Base-by-base conservation (phyloP, 2,888 invertebrate genomes). In the Minunthozetes semirufus region DNA sequence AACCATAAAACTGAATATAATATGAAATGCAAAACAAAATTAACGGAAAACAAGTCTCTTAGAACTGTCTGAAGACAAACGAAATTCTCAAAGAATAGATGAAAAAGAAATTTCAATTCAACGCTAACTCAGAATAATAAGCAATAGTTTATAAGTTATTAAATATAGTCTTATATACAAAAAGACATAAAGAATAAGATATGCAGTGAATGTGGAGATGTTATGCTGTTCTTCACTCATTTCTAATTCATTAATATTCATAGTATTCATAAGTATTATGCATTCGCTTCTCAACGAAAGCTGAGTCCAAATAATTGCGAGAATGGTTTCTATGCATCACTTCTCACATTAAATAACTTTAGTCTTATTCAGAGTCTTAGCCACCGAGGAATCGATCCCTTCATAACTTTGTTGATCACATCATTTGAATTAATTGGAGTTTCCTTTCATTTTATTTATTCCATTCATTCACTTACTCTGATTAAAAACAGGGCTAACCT, bases 1-100 rank as follows among this genome's bases (percentile, higher is more conserved):
- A 66, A 66, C 63, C 63, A 66, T 66, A 66, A 66, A 66, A 66
- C 25, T 33, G 27, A 66, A 66, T 66, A 50, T 66, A n/a, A 66
- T 38, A 38, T 66, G 33, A 33, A 66, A 59, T 27, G 19, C 59
- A 25, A 27, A 25, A 59, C 22, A 59, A 27, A 59, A 42, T 59
- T 59, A 59, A 25, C 59, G 15, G 15, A 59, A 59, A 59, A n/a
- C n/a, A n/a, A 50, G n/a, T n/a, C n/a, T n/a, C n/a, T n/a, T n/a
- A 50, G 42, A n/a, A n/a, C n/a, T n/a, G n/a, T n/a, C 42, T 50
- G 50, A 50, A 50, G 19, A 19, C n/a, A 50, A 50, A n/a, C 9
- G n/a, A n/a, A 19, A 50, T n/a, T 50, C 9, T 19, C 50, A 50
- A 50, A 50, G 50, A 50, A 50, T 42, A 42, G 42, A 42, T 13